phyloP scores from a whole-genome alignment of 2,797 vertebrate species.

The Trematomus bernacchii region DNA sequence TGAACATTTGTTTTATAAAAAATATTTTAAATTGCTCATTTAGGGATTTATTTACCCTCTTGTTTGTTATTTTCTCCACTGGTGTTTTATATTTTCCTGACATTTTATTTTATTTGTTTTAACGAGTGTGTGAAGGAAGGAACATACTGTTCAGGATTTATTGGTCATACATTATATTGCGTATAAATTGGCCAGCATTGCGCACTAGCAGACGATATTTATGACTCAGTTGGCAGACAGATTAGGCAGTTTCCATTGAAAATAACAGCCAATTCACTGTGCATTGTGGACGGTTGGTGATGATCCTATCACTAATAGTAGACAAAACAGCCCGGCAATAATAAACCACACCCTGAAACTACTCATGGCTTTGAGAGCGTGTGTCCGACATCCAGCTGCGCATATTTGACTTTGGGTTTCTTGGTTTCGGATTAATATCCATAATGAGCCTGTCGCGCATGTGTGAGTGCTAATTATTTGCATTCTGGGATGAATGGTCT shows the following conservation, averaged over 20 bases:
- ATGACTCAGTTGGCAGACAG: neutral
- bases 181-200: neutral
- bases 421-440: constrained; percentile 43
- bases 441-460: neutral
- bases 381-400: neutral
- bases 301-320: constrained; percentile 15
- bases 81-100: neutral
- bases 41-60: neutral
- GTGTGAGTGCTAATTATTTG: constrained; percentile 29
- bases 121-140: neutral
- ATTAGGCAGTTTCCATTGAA: constrained; percentile 3
- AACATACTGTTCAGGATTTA: neutral
- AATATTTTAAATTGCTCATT: neutral
- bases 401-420: neutral
- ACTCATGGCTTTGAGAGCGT: neutral
- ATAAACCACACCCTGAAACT: constrained; percentile 79
- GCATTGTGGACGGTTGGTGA: constrained; percentile 17
- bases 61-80: neutral
- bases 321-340: constrained; percentile 16
- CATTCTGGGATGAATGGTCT: neutral
- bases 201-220: neutral
- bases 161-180: no score
- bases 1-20: neutral
- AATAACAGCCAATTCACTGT: neutral
- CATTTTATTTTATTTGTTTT: neutral